These are phyloP conservation scores for Bombus ignitus DNA, from an alignment of 1,140 invertebrate genomes.

Conservation along the genomic window DNA sequence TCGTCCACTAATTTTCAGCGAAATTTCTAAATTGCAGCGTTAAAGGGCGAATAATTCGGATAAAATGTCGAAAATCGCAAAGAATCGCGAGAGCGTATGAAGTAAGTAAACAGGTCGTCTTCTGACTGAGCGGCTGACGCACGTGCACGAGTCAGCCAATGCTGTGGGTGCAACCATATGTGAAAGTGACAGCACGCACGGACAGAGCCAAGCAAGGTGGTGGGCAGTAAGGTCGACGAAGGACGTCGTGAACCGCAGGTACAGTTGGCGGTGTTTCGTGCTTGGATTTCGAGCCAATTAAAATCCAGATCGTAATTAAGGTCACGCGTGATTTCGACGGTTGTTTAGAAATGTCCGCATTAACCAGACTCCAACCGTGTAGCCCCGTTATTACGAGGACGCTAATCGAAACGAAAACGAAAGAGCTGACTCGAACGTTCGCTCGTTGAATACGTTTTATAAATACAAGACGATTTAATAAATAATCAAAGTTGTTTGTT, in stretches of 20 bases:
- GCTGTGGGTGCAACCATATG: conserved; percentile 50
- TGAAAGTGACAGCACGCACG: conserved; percentile 69
- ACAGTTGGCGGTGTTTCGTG: conserved; percentile 44
- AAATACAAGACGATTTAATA: conserved; percentile 6
- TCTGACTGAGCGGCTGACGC: conserved; percentile 24
- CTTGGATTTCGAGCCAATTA: conserved; percentile 37
- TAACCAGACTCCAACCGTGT: not conserved
- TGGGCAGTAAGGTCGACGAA: conserved; percentile 73
- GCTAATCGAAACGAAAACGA: not conserved
- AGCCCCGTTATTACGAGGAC: not conserved
- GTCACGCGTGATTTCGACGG: not conserved
- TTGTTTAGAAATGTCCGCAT: not conserved
- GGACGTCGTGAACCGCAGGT: conserved; percentile 63
- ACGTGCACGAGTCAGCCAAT: conserved; percentile 42
- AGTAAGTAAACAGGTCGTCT: conserved; percentile 41
- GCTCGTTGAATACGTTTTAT: not conserved
- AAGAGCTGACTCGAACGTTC: not conserved
- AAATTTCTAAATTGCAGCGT: not conserved
- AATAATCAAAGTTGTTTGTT: not conserved
- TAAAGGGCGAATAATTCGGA: not conserved
- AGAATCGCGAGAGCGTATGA: not conserved
- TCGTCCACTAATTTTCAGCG: no score
- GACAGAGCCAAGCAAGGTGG: conserved; percentile 25
- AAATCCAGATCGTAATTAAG: conserved; percentile 38
- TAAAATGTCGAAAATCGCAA: not conserved